Conservation (phyloP, 2,113 vertebrate genomes). For the Heterotilapia buettikoferi region DNA sequence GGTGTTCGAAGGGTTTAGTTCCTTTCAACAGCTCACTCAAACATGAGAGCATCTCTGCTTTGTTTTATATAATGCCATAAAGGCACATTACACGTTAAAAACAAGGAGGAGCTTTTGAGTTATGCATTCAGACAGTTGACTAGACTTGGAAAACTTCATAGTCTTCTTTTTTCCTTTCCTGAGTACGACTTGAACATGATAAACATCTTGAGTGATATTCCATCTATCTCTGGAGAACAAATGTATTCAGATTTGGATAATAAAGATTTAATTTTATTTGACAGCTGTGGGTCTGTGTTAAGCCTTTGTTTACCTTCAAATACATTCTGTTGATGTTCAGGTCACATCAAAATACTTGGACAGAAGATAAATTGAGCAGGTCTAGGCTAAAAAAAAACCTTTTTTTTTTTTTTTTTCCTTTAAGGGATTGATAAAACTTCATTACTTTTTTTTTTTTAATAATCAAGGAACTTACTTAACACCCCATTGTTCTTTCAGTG, state of each 20-base stretch:
- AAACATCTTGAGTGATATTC: not conserved
- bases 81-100: not conserved
- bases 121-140: not conserved
- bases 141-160: not conserved
- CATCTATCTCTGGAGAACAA: not conserved
- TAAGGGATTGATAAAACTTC: too few species aligned
- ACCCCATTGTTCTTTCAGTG: too few species aligned
- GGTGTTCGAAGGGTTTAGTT: not conserved
- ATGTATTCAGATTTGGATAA: slow-evolving; percentile 3
- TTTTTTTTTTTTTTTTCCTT: too few species aligned
- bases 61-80: not conserved
- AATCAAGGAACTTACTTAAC: too few species aligned
- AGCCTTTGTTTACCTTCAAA: not conserved
- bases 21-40: not conserved
- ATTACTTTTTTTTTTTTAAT: too few species aligned
- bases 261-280: slow-evolving; percentile 46
- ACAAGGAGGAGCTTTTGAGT: not conserved
- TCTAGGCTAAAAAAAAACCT: not conserved
- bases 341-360: fast-evolving
- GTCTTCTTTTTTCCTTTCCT: not conserved
- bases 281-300: not conserved
- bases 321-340: not conserved
- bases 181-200: not conserved
- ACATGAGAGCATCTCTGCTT: not conserved
- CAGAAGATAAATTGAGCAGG: not conserved